These are phyloP conservation scores for Cyclopterus lumpus DNA, from an alignment of 2,797 vertebrate species.

Conservation along the genomic window DNA sequence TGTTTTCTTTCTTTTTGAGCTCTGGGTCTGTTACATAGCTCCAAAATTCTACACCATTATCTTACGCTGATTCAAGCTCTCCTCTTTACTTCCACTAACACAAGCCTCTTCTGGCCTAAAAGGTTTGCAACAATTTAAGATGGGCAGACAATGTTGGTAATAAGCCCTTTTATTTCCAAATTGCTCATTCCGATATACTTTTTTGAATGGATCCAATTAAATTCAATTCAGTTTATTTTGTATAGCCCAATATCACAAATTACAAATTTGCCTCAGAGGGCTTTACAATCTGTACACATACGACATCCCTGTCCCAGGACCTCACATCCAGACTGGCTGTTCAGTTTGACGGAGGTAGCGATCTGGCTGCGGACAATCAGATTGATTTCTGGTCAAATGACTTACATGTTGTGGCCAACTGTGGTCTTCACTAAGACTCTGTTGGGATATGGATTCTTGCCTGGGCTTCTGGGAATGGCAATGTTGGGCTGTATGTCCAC, in stretches of 20 bases:
- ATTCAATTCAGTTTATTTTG: no score
- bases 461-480: no score
- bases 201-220: no score
- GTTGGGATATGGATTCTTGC: no score
- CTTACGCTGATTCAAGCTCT: not conserved
- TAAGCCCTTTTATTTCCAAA: not conserved
- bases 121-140: not conserved
- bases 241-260: no score
- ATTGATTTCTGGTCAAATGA: not conserved
- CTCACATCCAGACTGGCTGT: no score
- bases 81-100: not conserved
- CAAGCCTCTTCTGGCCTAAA: not conserved
- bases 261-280: no score
- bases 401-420: not conserved
- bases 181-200: no score
- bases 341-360: not conserved
- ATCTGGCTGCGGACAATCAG: not conserved
- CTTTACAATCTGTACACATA: no score
- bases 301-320: no score
- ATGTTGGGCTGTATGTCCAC: no score
- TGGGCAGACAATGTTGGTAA: not conserved
- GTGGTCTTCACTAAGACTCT: not conserved
- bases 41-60: not conserved
- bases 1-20: not conserved
- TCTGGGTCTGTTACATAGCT: not conserved